Base-by-base conservation (phyloP, 2,113 vertebrate genomes). In the Columba janthina region DNA sequence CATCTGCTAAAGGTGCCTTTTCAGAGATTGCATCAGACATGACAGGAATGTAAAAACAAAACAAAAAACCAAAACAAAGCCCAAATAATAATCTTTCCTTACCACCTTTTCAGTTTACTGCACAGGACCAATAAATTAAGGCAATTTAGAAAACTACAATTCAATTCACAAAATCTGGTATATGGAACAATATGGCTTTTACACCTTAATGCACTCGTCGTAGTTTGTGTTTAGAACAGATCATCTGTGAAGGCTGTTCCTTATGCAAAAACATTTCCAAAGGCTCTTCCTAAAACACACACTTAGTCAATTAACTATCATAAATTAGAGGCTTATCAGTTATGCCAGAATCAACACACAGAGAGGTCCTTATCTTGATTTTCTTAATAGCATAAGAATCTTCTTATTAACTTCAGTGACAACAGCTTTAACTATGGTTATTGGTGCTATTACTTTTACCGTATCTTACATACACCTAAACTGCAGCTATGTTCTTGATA, bases 1-100 rank as follows among this genome's bases (percentile, higher is more conserved):
- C 80, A 96, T 96, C 93, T 97, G 94, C 82, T 92, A 65, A 90
- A 84, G 72, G 88, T 34, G 53, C 57, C 42, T 88, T 90, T 91
- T 88, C 60, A 75, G 61, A 77, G 76, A 89, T 69, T 86, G 61
- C 79, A 94, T 86, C 90, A 75, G 8, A 57, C 51, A 56, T 84
- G 74, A 71, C 24, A 83, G 48, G 22, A 81, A 89, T 50, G 42
- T 51, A 6, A 66, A 82, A 74, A 62, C 66, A 25, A 53, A 44
- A 42, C n/a, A 13, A 16, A 42, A 42, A 44, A 46, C 18, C 44
- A 46, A 74, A 40, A 64, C 67, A 17, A 46, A 19, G 17, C 44
- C 44, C 44, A 18, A 46, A 46, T 46, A 18, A 19, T 8, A 1
- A n/a, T 42, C 29, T 64, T 86, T 93, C 40, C 83, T 86, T 76